Percentiles rank a stretch among this genome's conserved stretches.
Evolutionary conservation across 2,888 invertebrate genomes (phyloP).

Genomic region (Pelosia muscerda): DNA sequence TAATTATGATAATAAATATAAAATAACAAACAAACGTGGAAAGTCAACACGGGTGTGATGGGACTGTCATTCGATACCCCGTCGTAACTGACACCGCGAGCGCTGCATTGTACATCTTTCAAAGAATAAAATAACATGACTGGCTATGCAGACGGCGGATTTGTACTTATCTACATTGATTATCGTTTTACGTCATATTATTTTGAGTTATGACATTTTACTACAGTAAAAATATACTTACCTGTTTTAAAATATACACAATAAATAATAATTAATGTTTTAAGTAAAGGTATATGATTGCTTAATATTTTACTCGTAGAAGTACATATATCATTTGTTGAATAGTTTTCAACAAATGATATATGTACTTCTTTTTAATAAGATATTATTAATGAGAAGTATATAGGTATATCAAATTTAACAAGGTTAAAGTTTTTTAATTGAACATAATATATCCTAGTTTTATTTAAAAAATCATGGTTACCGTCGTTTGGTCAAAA

Average conservation of each 20-base stretch:
- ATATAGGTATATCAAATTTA: too few relatives aligned
- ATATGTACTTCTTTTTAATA: too few relatives aligned
- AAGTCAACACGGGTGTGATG: constrained; percentile 69
- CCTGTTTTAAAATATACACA: not conserved
- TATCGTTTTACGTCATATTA: constrained; percentile 1
- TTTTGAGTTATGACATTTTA: not conserved
- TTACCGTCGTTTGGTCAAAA: not conserved
- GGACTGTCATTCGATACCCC: constrained; percentile 69
- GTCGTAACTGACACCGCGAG: constrained; percentile 75
- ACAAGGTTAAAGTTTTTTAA: too few relatives aligned
- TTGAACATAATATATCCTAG: not conserved
- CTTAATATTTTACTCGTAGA: too few relatives aligned
- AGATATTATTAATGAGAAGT: too few relatives aligned
- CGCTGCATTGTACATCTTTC: constrained; percentile 75
- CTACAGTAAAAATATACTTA: not conserved
- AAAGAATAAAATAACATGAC: constrained; percentile 49
- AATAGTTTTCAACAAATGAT: too few relatives aligned
- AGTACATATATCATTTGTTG: too few relatives aligned
- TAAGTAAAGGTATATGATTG: too few relatives aligned
- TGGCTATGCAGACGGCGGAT: constrained; percentile 28
- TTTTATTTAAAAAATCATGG: not conserved
- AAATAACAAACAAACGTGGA: constrained; percentile 66
- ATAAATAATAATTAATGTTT: not conserved
- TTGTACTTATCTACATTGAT: constrained; percentile 10
- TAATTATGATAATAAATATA: constrained; percentile 54